These are phyloP conservation scores for Anastrepha ludens DNA, from an alignment of 1,140 invertebrate species.

Conservation along the genomic window DNA sequence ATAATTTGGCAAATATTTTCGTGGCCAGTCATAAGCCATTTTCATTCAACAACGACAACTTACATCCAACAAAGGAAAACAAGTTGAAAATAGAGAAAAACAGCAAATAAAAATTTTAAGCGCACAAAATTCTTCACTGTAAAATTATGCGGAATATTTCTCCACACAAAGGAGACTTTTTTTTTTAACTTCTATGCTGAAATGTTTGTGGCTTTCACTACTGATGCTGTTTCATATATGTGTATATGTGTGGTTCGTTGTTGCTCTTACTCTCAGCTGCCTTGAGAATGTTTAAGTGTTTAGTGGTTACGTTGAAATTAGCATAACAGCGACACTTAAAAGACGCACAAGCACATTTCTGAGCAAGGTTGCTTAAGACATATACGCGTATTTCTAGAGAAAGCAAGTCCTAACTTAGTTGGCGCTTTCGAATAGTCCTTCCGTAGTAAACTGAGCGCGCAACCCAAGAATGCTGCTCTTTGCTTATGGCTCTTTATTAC, in stretches of 20 bases:
- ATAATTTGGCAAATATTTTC: conserved; percentile 13
- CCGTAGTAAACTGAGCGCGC: no score
- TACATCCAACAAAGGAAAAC: neutral
- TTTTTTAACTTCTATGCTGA: no score
- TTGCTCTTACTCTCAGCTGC: neutral
- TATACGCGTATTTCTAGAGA: no score
- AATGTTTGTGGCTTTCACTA: neutral
- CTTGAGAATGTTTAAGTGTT: neutral
- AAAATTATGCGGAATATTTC: no score
- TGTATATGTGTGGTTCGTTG: no score
- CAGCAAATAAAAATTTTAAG: neutral
- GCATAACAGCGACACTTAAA: neutral
- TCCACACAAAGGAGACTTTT: no score
- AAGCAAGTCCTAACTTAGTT: no score
- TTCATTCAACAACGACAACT: neutral
- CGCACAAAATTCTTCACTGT: no score
- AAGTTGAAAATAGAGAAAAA: neutral
- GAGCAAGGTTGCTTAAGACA: no score
- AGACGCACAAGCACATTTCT: neutral
- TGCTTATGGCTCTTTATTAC: no score
- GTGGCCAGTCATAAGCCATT: conserved; percentile 13
- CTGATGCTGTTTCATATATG: no score
- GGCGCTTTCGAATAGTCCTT: neutral
- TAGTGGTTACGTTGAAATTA: neutral
- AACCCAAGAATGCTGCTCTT: no score